Evolutionary conservation across 1,140 invertebrate genomes (phyloP).

Genomic region (Diabrotica undecimpunctata): DNA sequence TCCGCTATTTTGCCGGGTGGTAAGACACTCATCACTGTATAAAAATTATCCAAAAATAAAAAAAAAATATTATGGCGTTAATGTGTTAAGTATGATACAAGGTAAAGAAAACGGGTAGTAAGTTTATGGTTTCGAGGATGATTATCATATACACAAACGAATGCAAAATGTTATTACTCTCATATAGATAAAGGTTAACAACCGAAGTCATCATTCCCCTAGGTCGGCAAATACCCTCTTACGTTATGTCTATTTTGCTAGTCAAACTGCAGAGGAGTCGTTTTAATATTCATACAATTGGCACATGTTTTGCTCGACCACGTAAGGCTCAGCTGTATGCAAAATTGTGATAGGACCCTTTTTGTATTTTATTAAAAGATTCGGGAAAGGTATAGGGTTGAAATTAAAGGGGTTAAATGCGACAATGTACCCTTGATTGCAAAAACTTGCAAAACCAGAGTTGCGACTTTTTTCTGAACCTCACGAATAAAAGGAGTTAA

Average conservation of each 20-base stretch:
- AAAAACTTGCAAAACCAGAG: conserved; percentile 19
- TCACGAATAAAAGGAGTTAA: not conserved
- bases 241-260: not conserved
- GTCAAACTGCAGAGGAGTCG: conserved; percentile 5
- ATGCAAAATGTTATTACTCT: too few relatives aligned
- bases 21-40: too few relatives aligned
- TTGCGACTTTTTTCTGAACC: conserved; percentile 9
- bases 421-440: conserved; percentile 17
- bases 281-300: conserved; percentile 21
- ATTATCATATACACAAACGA: too few relatives aligned
- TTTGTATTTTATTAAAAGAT: conserved; percentile 6
- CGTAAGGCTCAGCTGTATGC: conserved; percentile 10
- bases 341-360: conserved; percentile 15
- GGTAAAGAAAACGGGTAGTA: too few relatives aligned
- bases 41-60: too few relatives aligned
- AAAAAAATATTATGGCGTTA: too few relatives aligned
- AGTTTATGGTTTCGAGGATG: too few relatives aligned
- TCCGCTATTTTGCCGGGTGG: too few relatives aligned
- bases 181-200: too few relatives aligned
- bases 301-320: conserved; percentile 9
- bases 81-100: too few relatives aligned
- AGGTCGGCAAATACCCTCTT: not conserved
- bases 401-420: conserved; percentile 11
- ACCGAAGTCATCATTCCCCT: too few relatives aligned
- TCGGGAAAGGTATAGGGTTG: conserved; percentile 13